Conservation (phyloP, 2,888 invertebrate genomes). For the Himalopsyche kuldschensis region DNA sequence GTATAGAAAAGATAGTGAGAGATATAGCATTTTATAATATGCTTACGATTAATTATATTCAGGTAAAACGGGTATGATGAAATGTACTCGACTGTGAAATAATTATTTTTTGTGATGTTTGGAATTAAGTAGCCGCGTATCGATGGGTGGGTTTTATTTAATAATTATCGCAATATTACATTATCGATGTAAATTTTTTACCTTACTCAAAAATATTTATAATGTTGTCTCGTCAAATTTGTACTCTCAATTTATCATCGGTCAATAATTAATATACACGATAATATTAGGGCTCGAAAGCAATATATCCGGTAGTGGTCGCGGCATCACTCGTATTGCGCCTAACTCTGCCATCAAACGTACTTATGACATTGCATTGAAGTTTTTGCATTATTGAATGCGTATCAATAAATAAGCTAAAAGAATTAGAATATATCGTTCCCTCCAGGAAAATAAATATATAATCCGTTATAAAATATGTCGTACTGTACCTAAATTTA, state of each 20-base stretch:
- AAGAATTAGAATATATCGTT: not conserved
- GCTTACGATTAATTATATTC: not conserved
- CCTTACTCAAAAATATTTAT: not conserved
- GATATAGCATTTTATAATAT: not conserved
- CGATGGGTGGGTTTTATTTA: not conserved
- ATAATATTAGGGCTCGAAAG: not conserved
- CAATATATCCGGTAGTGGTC: not conserved
- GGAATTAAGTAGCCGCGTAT: not conserved
- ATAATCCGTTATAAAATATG: not conserved
- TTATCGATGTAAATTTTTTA: not conserved
- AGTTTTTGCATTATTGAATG: not conserved
- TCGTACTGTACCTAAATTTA: not conserved
- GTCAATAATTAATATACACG: not conserved
- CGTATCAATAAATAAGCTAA: not conserved
- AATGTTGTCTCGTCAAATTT: not conserved
- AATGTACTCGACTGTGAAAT: not conserved
- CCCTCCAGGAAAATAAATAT: not conserved
- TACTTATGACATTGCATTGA: slow-evolving; percentile 1
- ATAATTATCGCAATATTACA: not conserved
- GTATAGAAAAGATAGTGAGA: not conserved
- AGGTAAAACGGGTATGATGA: not conserved
- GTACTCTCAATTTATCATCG: not conserved
- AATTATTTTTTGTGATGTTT: not conserved
- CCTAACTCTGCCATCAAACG: not conserved
- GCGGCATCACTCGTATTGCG: not conserved